These are phyloP conservation scores for Camelus dromedarius DNA, from an alignment of 2,113 vertebrate genomes.

Conservation along the genomic window DNA sequence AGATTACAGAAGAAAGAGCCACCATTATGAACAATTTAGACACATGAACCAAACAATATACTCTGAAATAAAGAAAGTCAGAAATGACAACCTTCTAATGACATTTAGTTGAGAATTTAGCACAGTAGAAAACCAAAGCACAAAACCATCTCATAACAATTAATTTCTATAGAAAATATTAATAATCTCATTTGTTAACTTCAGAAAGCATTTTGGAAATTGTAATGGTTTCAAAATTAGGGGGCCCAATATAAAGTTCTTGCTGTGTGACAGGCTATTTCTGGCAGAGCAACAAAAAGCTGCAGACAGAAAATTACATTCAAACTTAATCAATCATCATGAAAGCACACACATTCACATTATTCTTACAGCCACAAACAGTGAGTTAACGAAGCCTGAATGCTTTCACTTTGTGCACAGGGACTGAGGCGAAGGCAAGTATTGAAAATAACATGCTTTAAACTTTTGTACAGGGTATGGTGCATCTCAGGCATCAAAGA, in stretches of 20 bases:
- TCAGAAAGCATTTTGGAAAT: not conserved
- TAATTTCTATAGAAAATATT: conserved; percentile 43
- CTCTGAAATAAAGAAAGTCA: not conserved
- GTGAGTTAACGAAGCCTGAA: not conserved
- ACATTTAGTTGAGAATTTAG: not conserved
- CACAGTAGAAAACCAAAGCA: conserved; percentile 5
- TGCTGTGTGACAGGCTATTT: conserved; percentile 31
- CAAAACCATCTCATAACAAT: not conserved
- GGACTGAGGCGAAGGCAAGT: not conserved
- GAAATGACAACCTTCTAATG: not conserved
- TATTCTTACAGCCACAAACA: not conserved
- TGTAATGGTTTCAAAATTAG: conserved; percentile 18
- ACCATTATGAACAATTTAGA: not conserved
- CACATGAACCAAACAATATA: not conserved
- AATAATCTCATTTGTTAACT: conserved; percentile 55
- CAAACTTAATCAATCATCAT: conserved; percentile 34
- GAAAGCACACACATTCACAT: not conserved
- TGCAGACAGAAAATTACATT: not conserved
- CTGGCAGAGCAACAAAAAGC: not conserved
- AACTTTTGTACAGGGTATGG: not conserved
- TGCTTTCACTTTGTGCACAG: not conserved
- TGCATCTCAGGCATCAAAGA: not conserved
- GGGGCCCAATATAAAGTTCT: not conserved
- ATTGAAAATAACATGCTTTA: not conserved
- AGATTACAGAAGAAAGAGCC: not conserved